Evolutionary conservation across 2,888 invertebrate genomes (phyloP).

Genomic region (Agapostemon virescens): DNA sequence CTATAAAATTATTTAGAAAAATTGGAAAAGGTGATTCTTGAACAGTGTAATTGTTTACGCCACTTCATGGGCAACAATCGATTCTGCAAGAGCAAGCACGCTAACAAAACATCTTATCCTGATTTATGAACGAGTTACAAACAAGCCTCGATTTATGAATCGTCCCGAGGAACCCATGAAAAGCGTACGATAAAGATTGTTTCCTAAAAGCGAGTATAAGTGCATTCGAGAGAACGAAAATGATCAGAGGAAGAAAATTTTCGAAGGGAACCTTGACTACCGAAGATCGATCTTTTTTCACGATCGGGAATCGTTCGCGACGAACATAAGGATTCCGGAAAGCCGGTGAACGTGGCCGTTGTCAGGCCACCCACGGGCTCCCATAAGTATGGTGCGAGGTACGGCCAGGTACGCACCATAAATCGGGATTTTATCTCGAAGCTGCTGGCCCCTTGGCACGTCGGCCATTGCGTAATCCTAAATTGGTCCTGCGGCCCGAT

Average conservation of each 20-base stretch:
- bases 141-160: conserved; percentile 10
- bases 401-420: conserved; percentile 74
- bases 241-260: background rate
- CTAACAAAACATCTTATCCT: background rate
- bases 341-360: conserved; percentile 69
- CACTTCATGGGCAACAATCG: background rate
- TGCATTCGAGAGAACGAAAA: background rate
- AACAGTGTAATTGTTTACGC: background rate
- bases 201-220: background rate
- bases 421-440: conserved; percentile 80
- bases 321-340: conserved; percentile 72
- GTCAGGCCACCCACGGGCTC: conserved; percentile 79
- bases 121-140: background rate
- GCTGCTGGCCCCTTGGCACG: conserved; percentile 66
- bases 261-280: background rate
- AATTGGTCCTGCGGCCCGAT: conserved; percentile 72
- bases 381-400: conserved; percentile 79
- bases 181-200: background rate
- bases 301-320: conserved; percentile 54
- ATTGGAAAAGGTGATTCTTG: background rate
- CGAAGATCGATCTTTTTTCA: conserved; percentile 8
- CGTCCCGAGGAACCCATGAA: background rate
- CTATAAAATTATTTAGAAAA: background rate
- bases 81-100: background rate
- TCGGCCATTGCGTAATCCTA: conserved; percentile 74